A percentile compares a stretch with the other conserved stretches of the same genome.
phyloP scores from a whole-genome alignment of 2,113 vertebrate genomes.

The Scolopax mira region DNA sequence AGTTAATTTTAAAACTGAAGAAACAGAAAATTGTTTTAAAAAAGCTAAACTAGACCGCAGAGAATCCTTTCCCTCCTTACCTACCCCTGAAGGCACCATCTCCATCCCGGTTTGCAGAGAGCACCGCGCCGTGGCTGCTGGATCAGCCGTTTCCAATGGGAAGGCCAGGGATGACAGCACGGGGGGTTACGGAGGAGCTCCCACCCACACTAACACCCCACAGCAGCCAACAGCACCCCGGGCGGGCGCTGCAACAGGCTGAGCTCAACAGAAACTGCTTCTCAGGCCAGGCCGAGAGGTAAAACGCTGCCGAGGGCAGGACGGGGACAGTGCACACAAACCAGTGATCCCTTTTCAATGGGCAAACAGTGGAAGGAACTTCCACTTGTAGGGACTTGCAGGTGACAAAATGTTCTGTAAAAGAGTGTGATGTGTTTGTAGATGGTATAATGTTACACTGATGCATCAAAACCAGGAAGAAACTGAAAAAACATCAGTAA shows the following conservation, averaged over 20 bases:
- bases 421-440: not conserved
- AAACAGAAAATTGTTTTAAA: constrained; percentile 9
- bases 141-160: too few relatives aligned
- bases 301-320: not conserved
- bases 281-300: not conserved
- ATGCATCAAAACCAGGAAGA: not conserved
- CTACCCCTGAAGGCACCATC: not conserved
- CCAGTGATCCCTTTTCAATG: rapidly evolving
- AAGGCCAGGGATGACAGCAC: rapidly evolving
- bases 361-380: not conserved
- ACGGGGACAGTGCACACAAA: rapidly evolving
- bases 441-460: not conserved
- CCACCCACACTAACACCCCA: rapidly evolving
- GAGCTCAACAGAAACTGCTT: not conserved
- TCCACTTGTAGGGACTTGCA: not conserved
- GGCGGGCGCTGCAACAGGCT: too few relatives aligned
- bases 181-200: too few relatives aligned
- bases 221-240: not conserved
- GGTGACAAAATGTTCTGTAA: not conserved
- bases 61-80: not conserved
- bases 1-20: constrained; percentile 73
- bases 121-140: not conserved
- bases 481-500: not conserved
- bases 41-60: not conserved
- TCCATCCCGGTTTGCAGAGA: not conserved